Evolutionary conservation across 2,888 invertebrate genomes (phyloP).

Genomic region (Eupithecia vulgata): DNA sequence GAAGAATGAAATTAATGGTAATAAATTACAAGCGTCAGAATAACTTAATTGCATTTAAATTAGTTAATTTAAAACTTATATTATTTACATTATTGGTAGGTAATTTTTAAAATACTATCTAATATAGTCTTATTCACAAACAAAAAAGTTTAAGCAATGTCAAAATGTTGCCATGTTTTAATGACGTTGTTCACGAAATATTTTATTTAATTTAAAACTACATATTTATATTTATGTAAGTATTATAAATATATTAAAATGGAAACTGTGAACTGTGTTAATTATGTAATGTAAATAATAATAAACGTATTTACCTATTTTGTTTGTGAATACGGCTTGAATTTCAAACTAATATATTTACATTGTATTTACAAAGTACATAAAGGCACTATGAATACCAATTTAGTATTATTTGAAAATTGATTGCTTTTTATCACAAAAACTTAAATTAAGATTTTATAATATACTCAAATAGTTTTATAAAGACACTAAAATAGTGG

Average conservation of each 20-base stretch:
- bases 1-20: constrained; percentile 48
- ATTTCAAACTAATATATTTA: constrained; percentile 38
- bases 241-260: no score
- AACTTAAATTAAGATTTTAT: constrained; percentile 18
- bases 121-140: constrained; percentile 27
- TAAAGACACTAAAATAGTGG: not conserved
- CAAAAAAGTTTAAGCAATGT: not conserved
- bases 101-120: constrained; percentile 43
- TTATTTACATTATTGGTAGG: constrained; percentile 63
- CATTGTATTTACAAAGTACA: constrained; percentile 58
- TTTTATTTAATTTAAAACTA: no score
- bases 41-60: constrained; percentile 60
- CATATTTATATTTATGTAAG: no score
- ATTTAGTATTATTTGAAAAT: constrained; percentile 44
- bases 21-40: constrained; percentile 66
- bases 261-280: no score
- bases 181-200: not conserved
- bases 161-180: not conserved
- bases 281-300: no score
- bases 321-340: constrained; percentile 33
- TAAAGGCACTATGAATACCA: constrained; percentile 62
- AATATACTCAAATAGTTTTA: not conserved
- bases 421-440: constrained; percentile 45
- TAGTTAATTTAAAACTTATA: constrained; percentile 50
- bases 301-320: not conserved